phyloP scores from a whole-genome alignment of 2,797 vertebrate species.

The Lates japonicus region DNA sequence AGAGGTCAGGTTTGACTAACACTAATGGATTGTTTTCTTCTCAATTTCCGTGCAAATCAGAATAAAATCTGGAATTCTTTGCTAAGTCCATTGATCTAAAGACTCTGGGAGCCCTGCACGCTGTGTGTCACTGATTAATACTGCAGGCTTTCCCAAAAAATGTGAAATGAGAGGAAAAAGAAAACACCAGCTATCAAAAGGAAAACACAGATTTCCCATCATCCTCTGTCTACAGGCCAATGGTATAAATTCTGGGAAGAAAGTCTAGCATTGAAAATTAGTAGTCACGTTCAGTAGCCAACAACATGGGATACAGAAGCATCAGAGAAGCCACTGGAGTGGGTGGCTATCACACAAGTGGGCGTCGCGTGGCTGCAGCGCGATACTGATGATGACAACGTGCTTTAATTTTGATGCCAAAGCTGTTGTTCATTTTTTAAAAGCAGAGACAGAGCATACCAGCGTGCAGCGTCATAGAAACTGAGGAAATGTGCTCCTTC shows the following conservation, averaged over 20 bases:
- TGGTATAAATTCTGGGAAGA: constrained; percentile 72
- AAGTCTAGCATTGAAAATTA: constrained; percentile 21
- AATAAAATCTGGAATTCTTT: constrained; percentile 75
- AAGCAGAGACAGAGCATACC: neutral
- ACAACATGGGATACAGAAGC: constrained; percentile 32
- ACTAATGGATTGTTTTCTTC: constrained; percentile 62
- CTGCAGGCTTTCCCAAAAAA: constrained; percentile 77
- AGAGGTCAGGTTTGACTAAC: constrained; percentile 39
- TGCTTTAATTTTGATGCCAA: constrained; percentile 36
- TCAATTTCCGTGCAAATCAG: constrained; percentile 62
- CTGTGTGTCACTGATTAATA: constrained; percentile 79
- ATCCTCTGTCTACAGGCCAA: constrained; percentile 56
- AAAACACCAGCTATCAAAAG: constrained; percentile 79
- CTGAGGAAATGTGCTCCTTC: constrained; percentile 35
- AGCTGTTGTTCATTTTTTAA: neutral
- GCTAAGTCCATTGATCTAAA: constrained; percentile 67
- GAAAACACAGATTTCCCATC: constrained; percentile 81
- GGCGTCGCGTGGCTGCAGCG: neutral
- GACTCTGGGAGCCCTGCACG: constrained; percentile 65
- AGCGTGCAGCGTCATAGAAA: constrained; percentile 43
- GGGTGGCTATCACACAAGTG: constrained; percentile 9
- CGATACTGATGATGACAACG: constrained; percentile 19
- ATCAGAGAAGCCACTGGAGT: constrained; percentile 27
- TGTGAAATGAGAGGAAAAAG: constrained; percentile 71
- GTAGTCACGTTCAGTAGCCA: constrained; percentile 53